phyloP scores from a whole-genome alignment of 2,888 invertebrate genomes.

The Apeira syringaria region DNA sequence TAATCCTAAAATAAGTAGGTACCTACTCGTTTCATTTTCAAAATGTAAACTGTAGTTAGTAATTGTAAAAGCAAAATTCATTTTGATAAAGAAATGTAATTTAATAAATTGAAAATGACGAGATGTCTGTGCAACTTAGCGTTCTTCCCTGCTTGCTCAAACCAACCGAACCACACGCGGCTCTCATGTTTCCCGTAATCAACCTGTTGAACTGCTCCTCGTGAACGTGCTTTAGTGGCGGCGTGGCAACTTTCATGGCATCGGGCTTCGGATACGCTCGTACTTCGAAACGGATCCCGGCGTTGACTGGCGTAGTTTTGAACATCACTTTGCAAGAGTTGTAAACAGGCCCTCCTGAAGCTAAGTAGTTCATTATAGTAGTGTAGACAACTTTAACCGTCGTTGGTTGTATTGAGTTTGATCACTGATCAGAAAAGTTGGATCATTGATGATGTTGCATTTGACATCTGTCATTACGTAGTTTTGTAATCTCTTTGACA shows the following conservation, averaged over 20 bases:
- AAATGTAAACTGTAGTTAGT: no score
- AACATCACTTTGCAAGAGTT: conserved; percentile 49
- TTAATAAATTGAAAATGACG: background rate
- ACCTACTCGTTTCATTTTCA: no score
- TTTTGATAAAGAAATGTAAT: no score
- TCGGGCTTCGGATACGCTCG: conserved; percentile 28
- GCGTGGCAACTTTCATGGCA: conserved; percentile 5
- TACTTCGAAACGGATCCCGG: conserved; percentile 39
- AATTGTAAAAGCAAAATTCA: no score
- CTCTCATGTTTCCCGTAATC: conserved; percentile 42
- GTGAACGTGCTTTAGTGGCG: conserved; percentile 25
- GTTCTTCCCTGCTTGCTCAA: conserved; percentile 1
- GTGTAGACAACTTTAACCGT: no score
- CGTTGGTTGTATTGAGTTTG: no score
- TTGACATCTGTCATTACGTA: no score
- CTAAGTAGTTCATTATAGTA: conserved; percentile 59
- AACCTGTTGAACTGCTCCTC: conserved; percentile 35
- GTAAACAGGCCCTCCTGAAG: conserved; percentile 53
- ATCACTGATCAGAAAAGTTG: no score
- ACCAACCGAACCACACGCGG: conserved; percentile 31
- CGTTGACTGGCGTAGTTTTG: conserved; percentile 55
- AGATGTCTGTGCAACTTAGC: background rate
- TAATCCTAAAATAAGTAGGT: no score
- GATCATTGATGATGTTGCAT: no score
- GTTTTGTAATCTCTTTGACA: no score